phyloP scores from a whole-genome alignment of 64 coral and sea anemone species.

The Exaiptasia diaphana region DNA sequence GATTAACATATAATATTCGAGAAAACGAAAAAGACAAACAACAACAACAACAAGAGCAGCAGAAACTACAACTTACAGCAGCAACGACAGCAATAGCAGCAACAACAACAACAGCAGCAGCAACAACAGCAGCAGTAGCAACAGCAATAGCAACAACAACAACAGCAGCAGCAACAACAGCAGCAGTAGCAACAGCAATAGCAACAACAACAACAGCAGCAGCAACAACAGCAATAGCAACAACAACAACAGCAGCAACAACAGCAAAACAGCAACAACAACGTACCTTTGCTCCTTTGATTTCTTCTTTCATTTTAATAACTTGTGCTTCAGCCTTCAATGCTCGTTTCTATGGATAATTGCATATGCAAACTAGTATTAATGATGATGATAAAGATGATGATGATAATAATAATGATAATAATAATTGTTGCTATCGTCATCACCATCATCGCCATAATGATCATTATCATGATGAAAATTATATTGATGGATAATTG shows the following conservation, averaged over 20 bases:
- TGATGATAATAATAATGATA: too few relatives aligned
- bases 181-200: conserved; percentile 60
- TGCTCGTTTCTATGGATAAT: conserved; percentile 77
- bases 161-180: conserved; percentile 47
- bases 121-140: conserved; percentile 50
- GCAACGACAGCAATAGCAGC: too few relatives aligned
- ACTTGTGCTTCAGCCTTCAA: conserved; percentile 72
- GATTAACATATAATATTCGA: background rate
- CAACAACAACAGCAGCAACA: too few relatives aligned
- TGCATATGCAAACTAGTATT: too few relatives aligned
- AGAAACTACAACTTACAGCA: conserved; percentile 5
- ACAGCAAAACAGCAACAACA: too few relatives aligned
- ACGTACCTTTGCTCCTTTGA: conserved; percentile 68
- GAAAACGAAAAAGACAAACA: too few relatives aligned
- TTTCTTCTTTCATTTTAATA: conserved; percentile 80
- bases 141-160: conserved; percentile 40
- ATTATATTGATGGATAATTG: too few relatives aligned
- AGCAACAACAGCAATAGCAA: conserved; percentile 50
- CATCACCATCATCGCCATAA: too few relatives aligned
- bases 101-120: conserved; percentile 56
- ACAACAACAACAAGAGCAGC: background rate
- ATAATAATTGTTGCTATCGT: too few relatives aligned
- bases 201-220: conserved; percentile 58
- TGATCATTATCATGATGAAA: too few relatives aligned
- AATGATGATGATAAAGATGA: too few relatives aligned